Evolutionary conservation across 2,888 invertebrate genomes (phyloP), one percentile per base, ranked within the genome.

Genomic region (Branchellion lobata): DNA sequence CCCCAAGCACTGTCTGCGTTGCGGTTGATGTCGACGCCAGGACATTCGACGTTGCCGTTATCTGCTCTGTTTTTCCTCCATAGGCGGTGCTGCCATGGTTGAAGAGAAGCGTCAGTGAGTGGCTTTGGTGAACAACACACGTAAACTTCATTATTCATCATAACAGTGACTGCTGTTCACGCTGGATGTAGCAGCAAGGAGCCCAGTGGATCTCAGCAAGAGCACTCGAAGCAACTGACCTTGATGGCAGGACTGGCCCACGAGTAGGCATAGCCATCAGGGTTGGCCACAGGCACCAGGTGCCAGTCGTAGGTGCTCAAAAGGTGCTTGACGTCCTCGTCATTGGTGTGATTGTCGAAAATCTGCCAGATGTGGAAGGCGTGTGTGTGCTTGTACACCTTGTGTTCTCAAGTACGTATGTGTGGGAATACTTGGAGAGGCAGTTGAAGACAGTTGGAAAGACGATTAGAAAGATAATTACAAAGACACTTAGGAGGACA

Each of bases 11-110:
- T 24, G 33, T 77, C 77, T 34, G 77, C 61, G 33, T 77, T 77
- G n/a, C 80, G 57, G 65, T 78, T 78, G 24, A 78, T 27, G 40
- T 80, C 80, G 0, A 78, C 80, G 14, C 78, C 80, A 31, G 29
- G 27, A 27, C 80, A 80, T 1, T 27, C 18, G 27, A 51, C 8
- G 11, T 40, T 11, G 11, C 24, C 11, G 61, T 78, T 71, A 34
- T 29, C 11, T 11, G 40, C 11, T 27, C 78, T 31, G 78, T 78
- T 80, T 78, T 80, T 80, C 29, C 80, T 24, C 80, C 80, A 80
- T 40, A 80, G n/a, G 29, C 80, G 73, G 14, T 78, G 36, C 80
- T 80, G 34, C 27, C 21, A 14, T 29, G 3, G 24, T 47, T 8
- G 2, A 18, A 14, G n/a, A n/a, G 11, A 36, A 74, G 31, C 29